Evolutionary conservation across 1,140 invertebrate genomes (phyloP).

Genomic region (Centruroides vittatus): DNA sequence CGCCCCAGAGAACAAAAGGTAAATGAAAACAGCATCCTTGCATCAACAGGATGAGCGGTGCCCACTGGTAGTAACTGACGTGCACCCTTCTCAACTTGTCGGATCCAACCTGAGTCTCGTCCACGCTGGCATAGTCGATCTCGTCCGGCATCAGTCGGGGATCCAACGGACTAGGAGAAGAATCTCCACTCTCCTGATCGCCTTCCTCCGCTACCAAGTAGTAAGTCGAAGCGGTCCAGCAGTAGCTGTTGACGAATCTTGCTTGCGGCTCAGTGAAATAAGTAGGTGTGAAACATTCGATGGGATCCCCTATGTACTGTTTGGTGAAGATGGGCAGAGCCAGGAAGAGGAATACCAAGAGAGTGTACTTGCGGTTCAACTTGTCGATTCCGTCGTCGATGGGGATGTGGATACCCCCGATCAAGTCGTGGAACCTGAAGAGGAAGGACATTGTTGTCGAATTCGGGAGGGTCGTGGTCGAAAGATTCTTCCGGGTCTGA

Average conservation of each 20-base stretch:
- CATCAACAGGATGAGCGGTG: slow-evolving; percentile 37
- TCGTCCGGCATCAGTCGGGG: slow-evolving; percentile 19
- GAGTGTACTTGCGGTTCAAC: slow-evolving; percentile 39
- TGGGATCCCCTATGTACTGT: slow-evolving; percentile 41
- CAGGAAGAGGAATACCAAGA: slow-evolving; percentile 37
- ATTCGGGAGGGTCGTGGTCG: too few species aligned
- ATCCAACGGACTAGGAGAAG: slow-evolving; percentile 18
- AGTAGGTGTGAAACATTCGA: slow-evolving; percentile 33
- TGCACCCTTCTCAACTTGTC: slow-evolving; percentile 24
- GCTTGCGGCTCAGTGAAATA: slow-evolving; percentile 31
- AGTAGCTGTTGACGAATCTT: slow-evolving; percentile 31
- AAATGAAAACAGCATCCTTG: slow-evolving; percentile 40
- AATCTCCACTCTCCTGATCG: slow-evolving; percentile 13
- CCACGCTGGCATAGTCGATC: slow-evolving; percentile 21
- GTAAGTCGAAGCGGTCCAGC: slow-evolving; percentile 31
- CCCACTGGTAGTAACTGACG: slow-evolving; percentile 41
- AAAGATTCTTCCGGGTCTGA: too few species aligned
- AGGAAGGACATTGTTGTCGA: slow-evolving; percentile 23
- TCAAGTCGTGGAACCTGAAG: slow-evolving; percentile 28
- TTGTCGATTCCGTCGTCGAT: slow-evolving; percentile 42
- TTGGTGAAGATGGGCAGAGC: slow-evolving; percentile 39
- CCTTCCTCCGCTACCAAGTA: slow-evolving; percentile 24
- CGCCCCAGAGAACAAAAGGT: slow-evolving; percentile 39
- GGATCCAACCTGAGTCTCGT: slow-evolving; percentile 17
- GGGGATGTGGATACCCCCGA: slow-evolving; percentile 32